Conservation (phyloP, 2,888 invertebrate genomes). For the Nemoura dubitans region DNA sequence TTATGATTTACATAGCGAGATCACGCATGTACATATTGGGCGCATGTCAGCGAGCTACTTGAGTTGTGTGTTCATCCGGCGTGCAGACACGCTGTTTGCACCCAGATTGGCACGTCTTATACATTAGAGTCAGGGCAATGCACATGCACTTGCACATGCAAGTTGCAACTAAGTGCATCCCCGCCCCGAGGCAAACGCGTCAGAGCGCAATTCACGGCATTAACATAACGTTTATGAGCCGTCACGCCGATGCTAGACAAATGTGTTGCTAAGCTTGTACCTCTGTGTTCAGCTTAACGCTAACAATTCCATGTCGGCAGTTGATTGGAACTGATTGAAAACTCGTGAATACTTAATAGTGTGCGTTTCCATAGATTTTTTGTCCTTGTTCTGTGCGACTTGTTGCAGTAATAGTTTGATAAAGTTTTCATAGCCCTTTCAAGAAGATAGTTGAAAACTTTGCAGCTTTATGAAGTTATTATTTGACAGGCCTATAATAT, state of each 20-base stretch:
- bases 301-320: neutral
- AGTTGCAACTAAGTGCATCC: neutral
- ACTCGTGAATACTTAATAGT: conserved; percentile 15
- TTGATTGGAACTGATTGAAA: conserved; percentile 30
- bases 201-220: neutral
- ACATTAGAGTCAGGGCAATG: neutral
- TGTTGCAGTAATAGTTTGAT: neutral
- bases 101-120: neutral
- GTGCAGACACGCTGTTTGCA: neutral
- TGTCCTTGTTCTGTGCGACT: neutral
- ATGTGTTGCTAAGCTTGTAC: neutral
- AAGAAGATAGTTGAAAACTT: conserved; percentile 8
- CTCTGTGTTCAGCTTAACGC: neutral
- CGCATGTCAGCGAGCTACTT: neutral
- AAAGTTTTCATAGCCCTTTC: neutral
- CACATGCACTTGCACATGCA: neutral
- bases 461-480: neutral
- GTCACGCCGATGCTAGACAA: neutral
- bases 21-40: neutral
- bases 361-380: conserved; percentile 5
- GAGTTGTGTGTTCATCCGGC: neutral
- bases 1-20: neutral
- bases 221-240: neutral
- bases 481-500: conserved; percentile 4
- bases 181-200: neutral